Conservation (phyloP, 2,888 invertebrate genomes). For the Oxystoma pomonae region DNA sequence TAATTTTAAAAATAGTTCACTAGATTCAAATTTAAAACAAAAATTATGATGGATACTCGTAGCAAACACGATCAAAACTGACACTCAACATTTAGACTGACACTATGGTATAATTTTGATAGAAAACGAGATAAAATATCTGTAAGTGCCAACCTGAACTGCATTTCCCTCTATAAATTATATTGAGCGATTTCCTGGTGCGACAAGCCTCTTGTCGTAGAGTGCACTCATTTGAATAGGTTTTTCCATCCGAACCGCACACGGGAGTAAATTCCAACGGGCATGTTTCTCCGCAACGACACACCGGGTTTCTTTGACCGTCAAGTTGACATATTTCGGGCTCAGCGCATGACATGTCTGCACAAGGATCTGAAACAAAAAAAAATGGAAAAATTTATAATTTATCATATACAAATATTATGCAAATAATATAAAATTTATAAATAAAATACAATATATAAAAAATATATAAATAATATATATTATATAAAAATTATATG, state of each 20-base stretch:
- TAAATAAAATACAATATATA: too few species aligned
- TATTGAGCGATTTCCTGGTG: conserved; percentile 64
- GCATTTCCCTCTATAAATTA: conserved; percentile 80
- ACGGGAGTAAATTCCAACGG: conserved; percentile 70
- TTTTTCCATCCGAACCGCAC: conserved; percentile 75
- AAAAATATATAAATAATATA: too few species aligned
- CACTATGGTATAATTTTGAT: not conserved
- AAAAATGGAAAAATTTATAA: too few species aligned
- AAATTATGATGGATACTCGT: too few species aligned
- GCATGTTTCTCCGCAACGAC: conserved; percentile 75
- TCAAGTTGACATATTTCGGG: conserved; percentile 82
- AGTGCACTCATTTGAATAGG: conserved; percentile 81
- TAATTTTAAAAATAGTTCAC: too few species aligned
- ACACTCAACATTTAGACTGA: too few species aligned
- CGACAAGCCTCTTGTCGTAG: conserved; percentile 79
- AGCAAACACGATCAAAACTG: too few species aligned
- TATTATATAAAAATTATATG: too few species aligned
- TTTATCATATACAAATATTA: too few species aligned
- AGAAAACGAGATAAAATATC: not conserved
- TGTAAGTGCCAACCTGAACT: conserved; percentile 68
- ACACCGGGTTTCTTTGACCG: conserved; percentile 69
- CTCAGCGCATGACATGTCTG: conserved; percentile 69
- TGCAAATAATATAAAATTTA: too few species aligned
- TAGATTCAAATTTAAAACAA: too few species aligned
- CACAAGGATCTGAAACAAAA: conserved; percentile 73